These are phyloP conservation scores for Drosophila anceps DNA, from an alignment of 2,888 invertebrate species.

Conservation along the genomic window DNA sequence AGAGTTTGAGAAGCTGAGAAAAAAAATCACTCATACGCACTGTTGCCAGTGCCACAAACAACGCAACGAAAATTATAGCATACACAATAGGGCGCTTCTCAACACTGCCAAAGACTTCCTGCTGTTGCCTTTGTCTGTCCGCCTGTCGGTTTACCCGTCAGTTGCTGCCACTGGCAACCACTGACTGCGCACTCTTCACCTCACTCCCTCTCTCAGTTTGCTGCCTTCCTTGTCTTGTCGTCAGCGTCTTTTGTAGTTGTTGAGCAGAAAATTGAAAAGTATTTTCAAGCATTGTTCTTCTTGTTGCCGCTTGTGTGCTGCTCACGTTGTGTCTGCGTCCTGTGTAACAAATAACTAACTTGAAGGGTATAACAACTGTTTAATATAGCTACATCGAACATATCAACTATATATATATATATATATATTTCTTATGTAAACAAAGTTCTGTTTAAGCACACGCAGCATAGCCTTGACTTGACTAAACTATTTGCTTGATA, in stretches of 20 bases:
- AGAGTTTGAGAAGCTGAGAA: constrained; percentile 34
- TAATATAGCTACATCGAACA: constrained; percentile 34
- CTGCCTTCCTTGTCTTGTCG: constrained; percentile 10
- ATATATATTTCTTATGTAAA: constrained; percentile 14
- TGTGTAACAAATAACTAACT: constrained; percentile 37
- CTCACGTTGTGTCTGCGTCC: constrained; percentile 27
- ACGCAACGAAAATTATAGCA: constrained; percentile 57
- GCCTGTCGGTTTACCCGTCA: constrained; percentile 51
- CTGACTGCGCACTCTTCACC: constrained; percentile 31
- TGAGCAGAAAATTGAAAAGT: constrained; percentile 81
- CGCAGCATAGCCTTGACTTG: constrained; percentile 7
- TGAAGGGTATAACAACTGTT: constrained; percentile 53
- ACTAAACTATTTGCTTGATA: not conserved
- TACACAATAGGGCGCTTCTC: constrained; percentile 50
- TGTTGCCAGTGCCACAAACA: constrained; percentile 63
- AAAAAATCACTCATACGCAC: constrained; percentile 82
- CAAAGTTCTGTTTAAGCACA: constrained; percentile 16
- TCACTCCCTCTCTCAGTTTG: not conserved
- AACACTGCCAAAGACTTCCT: constrained; percentile 34
- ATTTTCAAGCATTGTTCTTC: constrained; percentile 66
- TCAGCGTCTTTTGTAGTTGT: constrained; percentile 66
- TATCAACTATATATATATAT: constrained; percentile 29
- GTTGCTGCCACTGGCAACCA: constrained; percentile 61
- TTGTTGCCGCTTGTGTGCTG: constrained; percentile 16
- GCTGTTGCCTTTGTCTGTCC: constrained; percentile 23